phyloP scores from a whole-genome alignment of 2,797 vertebrate species.

The Darevskia nairensis region DNA sequence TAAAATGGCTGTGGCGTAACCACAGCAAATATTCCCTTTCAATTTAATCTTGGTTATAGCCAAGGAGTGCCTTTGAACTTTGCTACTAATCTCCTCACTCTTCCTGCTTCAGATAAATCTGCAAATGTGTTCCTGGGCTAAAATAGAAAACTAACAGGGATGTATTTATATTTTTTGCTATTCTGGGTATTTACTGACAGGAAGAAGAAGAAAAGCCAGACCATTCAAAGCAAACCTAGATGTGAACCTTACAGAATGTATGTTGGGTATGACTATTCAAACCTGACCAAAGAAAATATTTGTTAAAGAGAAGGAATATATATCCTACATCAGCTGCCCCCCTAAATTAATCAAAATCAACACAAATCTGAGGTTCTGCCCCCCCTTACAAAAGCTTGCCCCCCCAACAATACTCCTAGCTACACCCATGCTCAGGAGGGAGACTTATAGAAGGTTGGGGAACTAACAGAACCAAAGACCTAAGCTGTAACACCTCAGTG shows the following conservation, averaged over 20 bases:
- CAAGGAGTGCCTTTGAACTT: not conserved
- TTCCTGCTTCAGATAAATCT: not conserved
- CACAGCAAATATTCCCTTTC: not conserved
- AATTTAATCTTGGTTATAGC: no score
- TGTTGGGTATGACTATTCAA: constrained; percentile 33
- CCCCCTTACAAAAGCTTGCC: no score
- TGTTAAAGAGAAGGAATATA: constrained; percentile 45
- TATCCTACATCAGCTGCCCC: constrained; percentile 11
- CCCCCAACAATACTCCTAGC: no score
- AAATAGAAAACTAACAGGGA: not conserved
- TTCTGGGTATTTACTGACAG: constrained; percentile 46
- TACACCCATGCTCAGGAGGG: no score
- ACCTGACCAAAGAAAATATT: constrained; percentile 54
- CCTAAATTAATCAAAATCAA: no score
- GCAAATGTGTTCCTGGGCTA: not conserved
- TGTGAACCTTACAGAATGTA: constrained; percentile 18
- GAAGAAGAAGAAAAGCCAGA: constrained; percentile 45
- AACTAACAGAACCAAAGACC: no score
- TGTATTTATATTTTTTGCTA: not conserved
- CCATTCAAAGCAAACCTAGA: constrained; percentile 19
- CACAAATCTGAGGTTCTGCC: no score
- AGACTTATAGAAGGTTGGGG: no score
- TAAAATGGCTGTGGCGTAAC: not conserved
- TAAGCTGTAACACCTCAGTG: no score
- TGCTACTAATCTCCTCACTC: not conserved